Base-by-base conservation (phyloP, 2,113 vertebrate genomes). In the Colinus virginianus region DNA sequence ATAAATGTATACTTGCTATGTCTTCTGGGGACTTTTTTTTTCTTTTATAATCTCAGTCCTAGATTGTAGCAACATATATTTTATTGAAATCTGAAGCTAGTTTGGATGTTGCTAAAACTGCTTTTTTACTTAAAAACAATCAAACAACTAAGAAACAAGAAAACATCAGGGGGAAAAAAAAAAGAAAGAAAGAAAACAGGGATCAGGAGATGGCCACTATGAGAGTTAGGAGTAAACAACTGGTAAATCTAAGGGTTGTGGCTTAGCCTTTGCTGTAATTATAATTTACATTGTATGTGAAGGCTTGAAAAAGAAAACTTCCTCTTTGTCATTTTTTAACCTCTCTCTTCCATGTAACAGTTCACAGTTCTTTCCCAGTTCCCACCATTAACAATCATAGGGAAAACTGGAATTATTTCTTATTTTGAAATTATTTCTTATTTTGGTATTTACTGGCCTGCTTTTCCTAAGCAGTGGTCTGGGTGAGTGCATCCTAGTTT, bases 311-410 rank as follows among this genome's bases (percentile, higher is more conserved):
- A 42, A 11, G n/a, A 56, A 80, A 74, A 25, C 7, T 26, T 66
- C 22, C 43, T 15, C 6, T 26, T 43, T 14, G 7, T 40, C 0
- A 0, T 51, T 67, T 8, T 66, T 76, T 46, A 4, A 17, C 49
- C 36, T 36, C 1, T 64, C 18, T 71, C 0, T 0, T 20, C 10
- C 8, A 7, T 6, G 51, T 28, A 70, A 38, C 8, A 36, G 49
- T 68, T 16, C 9, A 84, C 7, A 63, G 46, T 48, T 48, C 46
- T 48, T 48, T 48, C 36, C 21, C 36, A 36, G 36, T 36, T 36
- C 9, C 40, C 61, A 13, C 15, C 20, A 10, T 16, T 64, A 30
- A 7, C 21, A 42, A 3, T 13, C 58, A 13, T 68, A 46, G 43
- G 56, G 64, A 48, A 53, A 81, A 40, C 4, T 40, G 7, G 11